phyloP scores from a whole-genome alignment of 2,113 vertebrate species.

The Oenanthe oenanthe region DNA sequence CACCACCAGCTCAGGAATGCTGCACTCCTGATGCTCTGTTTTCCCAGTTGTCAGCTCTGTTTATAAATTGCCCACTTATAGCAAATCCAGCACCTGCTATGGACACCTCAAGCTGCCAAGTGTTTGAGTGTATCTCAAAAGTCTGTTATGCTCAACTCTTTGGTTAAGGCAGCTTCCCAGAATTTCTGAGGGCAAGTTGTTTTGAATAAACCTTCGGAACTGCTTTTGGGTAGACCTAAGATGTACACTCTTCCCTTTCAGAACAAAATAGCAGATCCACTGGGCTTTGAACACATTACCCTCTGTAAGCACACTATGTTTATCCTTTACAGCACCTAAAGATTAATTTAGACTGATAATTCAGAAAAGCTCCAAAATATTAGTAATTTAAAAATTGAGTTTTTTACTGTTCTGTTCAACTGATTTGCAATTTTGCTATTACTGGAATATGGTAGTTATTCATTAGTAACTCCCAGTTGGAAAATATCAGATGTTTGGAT shows the following conservation, averaged over 20 bases:
- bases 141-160: background rate
- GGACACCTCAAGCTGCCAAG: slow-evolving; percentile 76
- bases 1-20: slow-evolving; percentile 66
- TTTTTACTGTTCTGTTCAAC: background rate
- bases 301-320: background rate
- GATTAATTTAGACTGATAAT: background rate
- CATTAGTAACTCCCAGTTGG: background rate
- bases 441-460: background rate
- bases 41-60: slow-evolving; percentile 83
- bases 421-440: background rate
- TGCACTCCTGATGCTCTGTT: slow-evolving; percentile 55
- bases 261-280: background rate
- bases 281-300: background rate
- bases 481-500: background rate
- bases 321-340: background rate
- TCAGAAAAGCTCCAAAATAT: background rate
- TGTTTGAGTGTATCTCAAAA: slow-evolving; percentile 18
- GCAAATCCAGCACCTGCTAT: slow-evolving; percentile 79
- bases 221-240: background rate
- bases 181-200: slow-evolving; percentile 2
- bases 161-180: slow-evolving; percentile 8
- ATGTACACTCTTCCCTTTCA: background rate
- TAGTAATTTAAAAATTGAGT: background rate
- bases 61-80: slow-evolving; percentile 84
- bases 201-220: background rate